Evolutionary conservation across 1,140 invertebrate species (phyloP).

Genomic region (Cyrtorhinus lividipennis): DNA sequence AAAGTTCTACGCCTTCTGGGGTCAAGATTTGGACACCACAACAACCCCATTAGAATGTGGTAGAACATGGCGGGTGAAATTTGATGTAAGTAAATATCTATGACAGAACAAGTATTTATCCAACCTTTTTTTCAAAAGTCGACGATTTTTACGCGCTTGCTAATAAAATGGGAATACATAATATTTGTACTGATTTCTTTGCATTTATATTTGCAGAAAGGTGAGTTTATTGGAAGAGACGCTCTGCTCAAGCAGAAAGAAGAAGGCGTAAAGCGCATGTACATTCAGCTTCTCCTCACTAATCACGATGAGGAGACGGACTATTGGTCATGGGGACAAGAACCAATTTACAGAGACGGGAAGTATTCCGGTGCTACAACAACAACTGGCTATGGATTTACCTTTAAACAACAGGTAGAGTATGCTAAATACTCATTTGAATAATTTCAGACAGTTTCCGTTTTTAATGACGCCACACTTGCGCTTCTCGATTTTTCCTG

Average conservation of each 20-base stretch:
- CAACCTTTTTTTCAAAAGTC: too few species aligned
- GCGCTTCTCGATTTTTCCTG: too few species aligned
- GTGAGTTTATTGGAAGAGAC: constrained; percentile 79
- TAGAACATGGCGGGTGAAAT: constrained; percentile 87
- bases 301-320: constrained; percentile 87
- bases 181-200: too few species aligned
- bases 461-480: too few species aligned
- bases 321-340: constrained; percentile 88
- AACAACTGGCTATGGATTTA: constrained; percentile 92
- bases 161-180: too few species aligned
- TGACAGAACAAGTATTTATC: too few species aligned
- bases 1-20: constrained; percentile 97
- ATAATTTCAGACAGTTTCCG: too few species aligned
- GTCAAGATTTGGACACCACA: constrained; percentile 86
- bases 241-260: constrained; percentile 74
- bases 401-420: constrained; percentile 84
- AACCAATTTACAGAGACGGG: constrained; percentile 85
- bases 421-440: too few species aligned
- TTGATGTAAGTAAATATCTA: constrained; percentile 54
- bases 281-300: constrained; percentile 82
- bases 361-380: constrained; percentile 84
- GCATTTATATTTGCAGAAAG: constrained; percentile 49
- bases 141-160: too few species aligned
- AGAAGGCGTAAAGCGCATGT: constrained; percentile 73
- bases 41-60: constrained; percentile 95